These are phyloP conservation scores for Baronia brevicornis DNA, from an alignment of 2,888 invertebrate species.

Conservation along the genomic window DNA sequence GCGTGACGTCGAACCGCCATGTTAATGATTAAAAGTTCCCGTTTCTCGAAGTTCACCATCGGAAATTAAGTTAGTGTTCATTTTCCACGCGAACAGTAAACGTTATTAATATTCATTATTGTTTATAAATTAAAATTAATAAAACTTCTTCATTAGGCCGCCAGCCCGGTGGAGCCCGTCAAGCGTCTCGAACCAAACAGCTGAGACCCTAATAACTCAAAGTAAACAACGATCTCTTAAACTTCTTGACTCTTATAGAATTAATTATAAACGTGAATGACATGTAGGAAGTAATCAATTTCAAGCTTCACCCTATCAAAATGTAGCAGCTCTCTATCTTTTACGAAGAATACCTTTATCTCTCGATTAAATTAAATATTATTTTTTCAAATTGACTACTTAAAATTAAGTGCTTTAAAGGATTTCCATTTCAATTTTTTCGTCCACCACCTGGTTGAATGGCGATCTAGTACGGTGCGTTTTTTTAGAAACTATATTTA, in stretches of 20 bases:
- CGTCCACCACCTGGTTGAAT: too few relatives aligned
- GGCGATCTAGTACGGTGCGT: too few relatives aligned
- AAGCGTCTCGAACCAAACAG: constrained; percentile 19
- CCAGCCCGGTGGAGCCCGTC: constrained; percentile 19
- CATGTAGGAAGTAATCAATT: constrained; percentile 11
- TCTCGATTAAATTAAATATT: too few relatives aligned
- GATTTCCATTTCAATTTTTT: too few relatives aligned
- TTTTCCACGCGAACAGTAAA: constrained; percentile 29
- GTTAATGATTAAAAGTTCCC: constrained; percentile 11
- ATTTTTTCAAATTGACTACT: too few relatives aligned
- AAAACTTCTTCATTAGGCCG: constrained; percentile 36
- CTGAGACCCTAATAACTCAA: constrained; percentile 27
- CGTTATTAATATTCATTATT: constrained; percentile 47
- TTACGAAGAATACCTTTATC: too few relatives aligned
- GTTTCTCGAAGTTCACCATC: constrained; percentile 7
- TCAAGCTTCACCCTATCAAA: constrained; percentile 5
- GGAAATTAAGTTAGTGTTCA: constrained; percentile 17
- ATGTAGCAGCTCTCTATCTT: constrained; percentile 4
- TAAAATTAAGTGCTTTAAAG: too few relatives aligned
- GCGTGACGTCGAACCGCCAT: constrained; percentile 2
- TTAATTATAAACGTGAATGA: constrained; percentile 14
- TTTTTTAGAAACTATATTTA: too few relatives aligned
- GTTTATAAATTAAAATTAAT: constrained; percentile 43
- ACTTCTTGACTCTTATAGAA: constrained; percentile 9
- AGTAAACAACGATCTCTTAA: constrained; percentile 27